phyloP scores from a whole-genome alignment of 2,113 vertebrate genomes.

The Dascyllus trimaculatus region DNA sequence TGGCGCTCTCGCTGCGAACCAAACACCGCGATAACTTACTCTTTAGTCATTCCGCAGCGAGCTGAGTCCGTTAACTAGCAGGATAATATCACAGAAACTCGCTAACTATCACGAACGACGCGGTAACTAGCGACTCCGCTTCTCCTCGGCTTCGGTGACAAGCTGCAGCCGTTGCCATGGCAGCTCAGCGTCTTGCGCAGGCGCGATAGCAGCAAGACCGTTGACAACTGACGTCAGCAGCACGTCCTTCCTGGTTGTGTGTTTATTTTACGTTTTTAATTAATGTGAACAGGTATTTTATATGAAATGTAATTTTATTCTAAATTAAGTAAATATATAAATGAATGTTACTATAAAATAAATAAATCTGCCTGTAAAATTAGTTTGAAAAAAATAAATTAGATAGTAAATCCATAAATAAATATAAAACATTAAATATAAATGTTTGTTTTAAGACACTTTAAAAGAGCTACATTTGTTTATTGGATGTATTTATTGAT shows the following conservation, averaged over 20 bases:
- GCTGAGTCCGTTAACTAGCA: neutral
- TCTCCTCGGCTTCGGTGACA: neutral
- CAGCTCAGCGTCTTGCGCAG: slow-evolving; percentile 35
- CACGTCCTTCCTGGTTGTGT: neutral
- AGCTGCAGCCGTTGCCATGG: slow-evolving; percentile 65
- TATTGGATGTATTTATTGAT: too few relatives aligned
- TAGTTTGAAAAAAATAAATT: too few relatives aligned
- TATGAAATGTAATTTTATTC: too few relatives aligned
- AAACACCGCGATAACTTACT: neutral
- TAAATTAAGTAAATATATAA: too few relatives aligned
- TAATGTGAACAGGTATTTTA: neutral
- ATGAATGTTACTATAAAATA: too few relatives aligned
- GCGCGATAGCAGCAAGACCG: slow-evolving; percentile 1
- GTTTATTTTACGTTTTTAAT: neutral
- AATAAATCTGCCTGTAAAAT: too few relatives aligned
- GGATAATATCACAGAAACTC: neutral
- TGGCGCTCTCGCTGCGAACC: slow-evolving; percentile 19
- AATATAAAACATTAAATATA: too few relatives aligned
- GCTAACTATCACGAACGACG: neutral
- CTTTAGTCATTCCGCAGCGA: accelerated
- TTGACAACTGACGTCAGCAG: slow-evolving; percentile 13
- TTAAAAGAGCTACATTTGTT: too few relatives aligned
- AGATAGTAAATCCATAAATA: too few relatives aligned
- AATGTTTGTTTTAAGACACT: too few relatives aligned
- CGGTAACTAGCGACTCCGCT: neutral